Evolutionary conservation across 2,113 vertebrate genomes (phyloP), one percentile per base, ranked within the genome.

Genomic region (Craseonycteris thonglongyai): DNA sequence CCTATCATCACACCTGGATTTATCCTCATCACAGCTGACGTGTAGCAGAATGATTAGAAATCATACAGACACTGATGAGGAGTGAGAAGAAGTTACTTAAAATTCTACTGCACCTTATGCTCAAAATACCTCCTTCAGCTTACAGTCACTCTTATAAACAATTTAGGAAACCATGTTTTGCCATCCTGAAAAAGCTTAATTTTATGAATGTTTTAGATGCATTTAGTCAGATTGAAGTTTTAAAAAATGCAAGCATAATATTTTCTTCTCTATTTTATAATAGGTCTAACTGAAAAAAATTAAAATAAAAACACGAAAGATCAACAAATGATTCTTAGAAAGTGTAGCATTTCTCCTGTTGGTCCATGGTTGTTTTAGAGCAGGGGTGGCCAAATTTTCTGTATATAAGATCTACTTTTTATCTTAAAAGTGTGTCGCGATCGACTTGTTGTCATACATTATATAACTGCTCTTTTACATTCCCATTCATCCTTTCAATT

Each of bases 131-230:
- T 95, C 19, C 26, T 33, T 75, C 18, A 54, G 78, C 96, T 96
- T 51, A 91, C 14, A 95, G 9, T 61, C 93, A 98, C 93, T 59
- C 75, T 24, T 80, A 58, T 91, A 88, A 93, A 85, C 80, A 96
- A 93, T 66, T 96, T 95, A 88, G 79, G 51, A 76, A 95, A 91
- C 83, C 24, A 78, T 54, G 72, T 54, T 16, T 87, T 47, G 47
- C 22, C 7, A 86, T 65, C 68, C n/a, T 81, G 87, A 96, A 95
- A 97, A 96, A 95, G 90, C 87, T 95, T 96, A 94, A 96, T 96
- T 96, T 97, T 96, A 68, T 95, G 96, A 97, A 96, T 96, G 96
- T 96, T 91, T 96, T 96, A 97, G 76, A 91, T 89, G 94, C 49
- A 86, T 91, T 93, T 89, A 94, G 54, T 35, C 71, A 92, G 69